Evolutionary conservation across 1,140 invertebrate species (phyloP), one percentile per base, ranked within the genome.

Genomic region (Vanessa atalanta): DNA sequence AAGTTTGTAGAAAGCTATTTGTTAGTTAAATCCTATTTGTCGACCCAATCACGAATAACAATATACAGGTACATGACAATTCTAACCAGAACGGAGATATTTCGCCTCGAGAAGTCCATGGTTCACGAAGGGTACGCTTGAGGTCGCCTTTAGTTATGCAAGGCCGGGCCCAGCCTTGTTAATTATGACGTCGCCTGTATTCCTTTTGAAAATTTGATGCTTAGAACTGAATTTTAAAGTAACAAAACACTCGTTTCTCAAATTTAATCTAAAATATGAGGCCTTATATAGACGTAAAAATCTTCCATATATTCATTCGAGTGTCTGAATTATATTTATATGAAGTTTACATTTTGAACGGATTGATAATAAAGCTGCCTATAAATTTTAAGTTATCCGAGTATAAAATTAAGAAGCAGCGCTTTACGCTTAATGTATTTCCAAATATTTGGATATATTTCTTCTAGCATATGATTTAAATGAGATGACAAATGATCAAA

Each of bases 101-200:
- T 60, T 53, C 43, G 63, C 37, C 20, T 57, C 70, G 64, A 65
- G 16, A 55, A 14, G 16, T 8, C 71, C 79, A 83, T 81, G 85
- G 80, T 86, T 86, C 83, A 82, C 68, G 65, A 43, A 75, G 78
- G 74, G 77, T 73, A 78, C 74, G 66, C 37, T 75, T 73, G 79
- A 63, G 78, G 73, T 47, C 78, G 64, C 43, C 75, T 85, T 89
- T 83, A 86, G 80, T 86, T 87, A 88, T 89, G 81, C 85, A 89
- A 86, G 83, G 77, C 47, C 77, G 75, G 77, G 72, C 74, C 77
- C 85, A 72, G 73, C 77, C 82, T 80, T 79, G 83, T 88, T 89
- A 88, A 88, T 89, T 87, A 87, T 87, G 85, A 82, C 74, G 75
- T 76, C 63, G 76, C 71, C 31, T 65, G 12, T 80, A 80, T 76